A percentile compares a stretch with the other conserved stretches of the same genome.
phyloP scores from a whole-genome alignment of 2,797 vertebrate species.

The Luscinia megarhynchos region DNA sequence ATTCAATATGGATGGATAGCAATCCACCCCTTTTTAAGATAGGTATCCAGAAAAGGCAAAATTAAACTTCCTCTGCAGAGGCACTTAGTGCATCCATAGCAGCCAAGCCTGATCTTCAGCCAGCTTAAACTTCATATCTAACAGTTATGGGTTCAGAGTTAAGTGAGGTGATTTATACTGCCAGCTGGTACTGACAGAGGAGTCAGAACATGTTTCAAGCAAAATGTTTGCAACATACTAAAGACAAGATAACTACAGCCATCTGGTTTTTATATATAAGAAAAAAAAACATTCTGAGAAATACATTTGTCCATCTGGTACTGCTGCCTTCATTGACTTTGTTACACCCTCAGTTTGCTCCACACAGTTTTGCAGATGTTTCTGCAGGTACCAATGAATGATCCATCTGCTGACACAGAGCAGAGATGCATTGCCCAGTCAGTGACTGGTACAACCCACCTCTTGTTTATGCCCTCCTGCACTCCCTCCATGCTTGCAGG shows the following conservation, averaged over 20 bases:
- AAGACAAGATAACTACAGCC: background rate
- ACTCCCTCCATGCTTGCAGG: background rate
- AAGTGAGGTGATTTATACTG: background rate
- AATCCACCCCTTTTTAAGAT: background rate
- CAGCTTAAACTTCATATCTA: background rate
- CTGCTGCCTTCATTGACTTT: background rate
- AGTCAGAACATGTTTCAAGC: background rate
- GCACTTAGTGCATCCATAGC: background rate
- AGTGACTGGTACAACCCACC: background rate
- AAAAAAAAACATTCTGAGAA: background rate
- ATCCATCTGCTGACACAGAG: background rate
- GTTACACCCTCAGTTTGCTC: background rate
- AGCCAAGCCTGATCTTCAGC: background rate
- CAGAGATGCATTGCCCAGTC: background rate
- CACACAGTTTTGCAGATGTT: background rate
- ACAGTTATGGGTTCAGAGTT: background rate
- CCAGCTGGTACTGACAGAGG: background rate
- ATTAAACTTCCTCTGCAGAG: background rate
- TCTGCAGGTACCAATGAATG: background rate
- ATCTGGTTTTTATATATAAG: background rate
- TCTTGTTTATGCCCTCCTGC: background rate
- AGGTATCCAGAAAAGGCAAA: background rate
- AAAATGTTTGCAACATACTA: background rate
- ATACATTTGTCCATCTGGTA: background rate
- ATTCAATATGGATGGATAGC: background rate